Base-by-base conservation (phyloP, 2,797 vertebrate species). In the Clamator glandarius region DNA sequence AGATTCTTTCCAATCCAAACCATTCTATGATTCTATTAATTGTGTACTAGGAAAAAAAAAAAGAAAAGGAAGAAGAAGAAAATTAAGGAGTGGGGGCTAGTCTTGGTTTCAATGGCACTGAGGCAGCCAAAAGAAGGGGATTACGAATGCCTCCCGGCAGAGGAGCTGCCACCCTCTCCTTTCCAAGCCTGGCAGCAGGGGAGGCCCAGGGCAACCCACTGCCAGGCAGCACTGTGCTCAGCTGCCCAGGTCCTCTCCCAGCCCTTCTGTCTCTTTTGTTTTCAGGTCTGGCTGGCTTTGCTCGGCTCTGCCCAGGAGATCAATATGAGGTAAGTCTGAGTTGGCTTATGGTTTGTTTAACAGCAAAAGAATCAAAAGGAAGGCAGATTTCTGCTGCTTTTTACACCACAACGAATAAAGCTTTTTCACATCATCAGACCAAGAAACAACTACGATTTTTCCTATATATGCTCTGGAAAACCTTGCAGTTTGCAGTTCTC, bases 291-390 rank as follows among this genome's bases (percentile, higher is more conserved):
- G 98, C 98, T 89, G 98, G 98, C 55, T 99, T 98, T 15, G 98
- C 98, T 72, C 98, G 98, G 63, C 98, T 98, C 86, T 98, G 98
- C 93, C 98, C 98, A 1, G 98, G 98, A 94, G 98, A 98, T 90
- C 98, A 98, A 4, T 98, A 98, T 0, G 98, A 98, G 94, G 98
- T 98, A 95, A 8, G 98, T 95, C 31, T 84, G 46, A 5, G 4
- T 29, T 51, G 20, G 13, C 62, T 89, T 72, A 24, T 2, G 18
- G 7, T n/a, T n/a, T n/a, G n/a, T n/a, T n/a, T n/a, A n/a, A n/a
- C n/a, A n/a, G n/a, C n/a, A n/a, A n/a, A n/a, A n/a, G n/a, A n/a
- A n/a, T n/a, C n/a, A n/a, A n/a, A n/a, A n/a, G n/a, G n/a, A n/a
- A n/a, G n/a, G n/a, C n/a, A n/a, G n/a, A n/a, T n/a, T n/a, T n/a